Conservation (phyloP, 2,888 invertebrate species). For the Acanthopleura granulata region DNA sequence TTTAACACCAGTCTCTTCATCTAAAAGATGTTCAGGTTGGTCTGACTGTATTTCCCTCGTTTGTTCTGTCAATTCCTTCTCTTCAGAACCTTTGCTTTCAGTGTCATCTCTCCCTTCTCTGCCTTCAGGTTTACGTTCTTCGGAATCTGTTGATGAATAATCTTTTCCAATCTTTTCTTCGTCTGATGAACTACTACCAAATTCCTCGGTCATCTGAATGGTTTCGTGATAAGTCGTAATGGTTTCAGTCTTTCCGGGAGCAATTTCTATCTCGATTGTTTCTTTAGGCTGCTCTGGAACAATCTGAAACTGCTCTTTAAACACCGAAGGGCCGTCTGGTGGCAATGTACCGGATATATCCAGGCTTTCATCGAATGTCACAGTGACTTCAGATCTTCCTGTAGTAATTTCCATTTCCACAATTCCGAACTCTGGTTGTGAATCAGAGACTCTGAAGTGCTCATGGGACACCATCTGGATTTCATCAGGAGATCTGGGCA, state of each 20-base stretch:
- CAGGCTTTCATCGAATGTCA: conserved; percentile 7
- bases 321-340: background rate
- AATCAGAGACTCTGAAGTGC: conserved; percentile 19
- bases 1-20: too few relatives aligned
- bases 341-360: background rate
- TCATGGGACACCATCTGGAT: conserved; percentile 21
- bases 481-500: background rate
- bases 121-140: too few relatives aligned
- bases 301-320: background rate
- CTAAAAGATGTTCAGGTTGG: too few relatives aligned
- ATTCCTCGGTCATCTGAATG: background rate
- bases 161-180: too few relatives aligned
- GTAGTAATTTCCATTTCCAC: conserved; percentile 21
- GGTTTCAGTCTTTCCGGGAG: background rate
- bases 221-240: background rate
- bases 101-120: conserved; percentile 19
- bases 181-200: too few relatives aligned
- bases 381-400: conserved; percentile 14
- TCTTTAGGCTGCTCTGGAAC: background rate
- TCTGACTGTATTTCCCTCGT: too few relatives aligned
- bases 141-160: too few relatives aligned
- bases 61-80: too few relatives aligned
- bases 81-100: too few relatives aligned
- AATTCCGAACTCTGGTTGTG: conserved; percentile 1
- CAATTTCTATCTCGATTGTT: background rate